phyloP scores from a whole-genome alignment of 2,797 vertebrate genomes.

The Champsocephalus gunnari region DNA sequence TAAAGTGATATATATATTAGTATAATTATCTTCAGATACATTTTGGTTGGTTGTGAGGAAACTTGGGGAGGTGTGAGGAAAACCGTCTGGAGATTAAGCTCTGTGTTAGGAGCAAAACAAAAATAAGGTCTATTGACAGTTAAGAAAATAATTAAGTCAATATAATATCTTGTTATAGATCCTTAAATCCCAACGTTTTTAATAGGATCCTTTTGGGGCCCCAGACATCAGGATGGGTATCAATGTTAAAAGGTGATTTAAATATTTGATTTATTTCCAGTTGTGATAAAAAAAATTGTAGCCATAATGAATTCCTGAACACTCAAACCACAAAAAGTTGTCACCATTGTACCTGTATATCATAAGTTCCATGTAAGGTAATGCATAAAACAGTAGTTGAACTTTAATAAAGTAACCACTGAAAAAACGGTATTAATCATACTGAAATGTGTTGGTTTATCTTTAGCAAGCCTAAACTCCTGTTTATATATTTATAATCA shows the following conservation, averaged over 20 bases:
- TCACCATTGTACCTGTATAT: neutral
- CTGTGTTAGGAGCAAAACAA: neutral
- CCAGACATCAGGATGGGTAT: neutral
- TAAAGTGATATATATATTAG: no score
- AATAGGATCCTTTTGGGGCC: neutral
- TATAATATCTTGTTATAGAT: no score
- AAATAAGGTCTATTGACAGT: neutral
- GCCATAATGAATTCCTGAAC: neutral
- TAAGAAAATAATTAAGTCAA: no score
- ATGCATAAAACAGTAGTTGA: neutral
- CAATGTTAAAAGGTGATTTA: neutral
- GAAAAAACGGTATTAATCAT: neutral
- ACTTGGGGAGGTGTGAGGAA: neutral
- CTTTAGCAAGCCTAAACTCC: neutral
- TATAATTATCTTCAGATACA: neutral
- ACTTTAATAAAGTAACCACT: neutral
- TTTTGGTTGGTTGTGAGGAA: neutral
- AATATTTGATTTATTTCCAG: no score
- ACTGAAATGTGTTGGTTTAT: neutral
- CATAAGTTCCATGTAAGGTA: neutral
- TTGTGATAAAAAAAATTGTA: no score
- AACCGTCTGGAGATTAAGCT: no score
- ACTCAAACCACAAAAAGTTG: neutral
- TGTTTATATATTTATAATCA: neutral
- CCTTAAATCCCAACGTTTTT: neutral